Evolutionary conservation across 2,888 invertebrate species (phyloP).

Genomic region (Nomada fabriciana): DNA sequence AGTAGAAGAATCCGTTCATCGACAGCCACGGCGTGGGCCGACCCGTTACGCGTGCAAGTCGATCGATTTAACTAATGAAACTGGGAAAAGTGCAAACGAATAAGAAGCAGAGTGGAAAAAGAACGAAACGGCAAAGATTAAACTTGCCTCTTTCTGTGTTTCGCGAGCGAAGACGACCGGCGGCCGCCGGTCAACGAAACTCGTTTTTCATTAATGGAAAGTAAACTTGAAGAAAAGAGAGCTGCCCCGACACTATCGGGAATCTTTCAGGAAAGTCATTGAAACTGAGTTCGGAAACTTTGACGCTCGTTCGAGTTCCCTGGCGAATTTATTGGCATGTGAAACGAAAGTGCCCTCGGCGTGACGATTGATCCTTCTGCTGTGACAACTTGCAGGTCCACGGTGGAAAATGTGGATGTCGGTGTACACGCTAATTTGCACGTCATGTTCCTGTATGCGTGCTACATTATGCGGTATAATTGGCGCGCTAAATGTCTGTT

Average conservation of each 20-base stretch:
- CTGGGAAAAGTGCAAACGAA: slow-evolving; percentile 5
- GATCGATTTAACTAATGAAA: slow-evolving; percentile 53
- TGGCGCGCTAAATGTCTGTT: no score
- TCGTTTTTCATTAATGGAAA: slow-evolving; percentile 78
- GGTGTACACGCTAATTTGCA: no score
- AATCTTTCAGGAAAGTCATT: slow-evolving; percentile 67
- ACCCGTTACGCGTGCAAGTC: slow-evolving; percentile 19
- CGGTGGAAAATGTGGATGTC: no score
- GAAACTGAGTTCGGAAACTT: slow-evolving; percentile 60
- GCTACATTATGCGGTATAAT: no score
- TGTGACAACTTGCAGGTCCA: not conserved
- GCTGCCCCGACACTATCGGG: slow-evolving; percentile 41
- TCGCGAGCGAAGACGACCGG: slow-evolving; percentile 40
- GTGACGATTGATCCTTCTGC: slow-evolving; percentile 32
- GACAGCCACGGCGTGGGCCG: not conserved
- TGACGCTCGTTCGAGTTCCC: slow-evolving; percentile 41
- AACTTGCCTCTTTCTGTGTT: slow-evolving; percentile 51
- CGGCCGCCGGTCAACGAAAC: slow-evolving; percentile 67
- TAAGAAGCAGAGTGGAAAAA: slow-evolving; percentile 1
- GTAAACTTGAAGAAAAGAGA: slow-evolving; percentile 70
- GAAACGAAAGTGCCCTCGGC: slow-evolving; percentile 50
- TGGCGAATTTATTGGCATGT: slow-evolving; percentile 55
- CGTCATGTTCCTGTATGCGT: no score
- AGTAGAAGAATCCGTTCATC: slow-evolving; percentile 42
- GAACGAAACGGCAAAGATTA: slow-evolving; percentile 58